A percentile compares a stretch with the other conserved stretches of the same genome.
Conservation (phyloP, 2,888 invertebrate genomes). For the Chrysolina haemoptera region DNA sequence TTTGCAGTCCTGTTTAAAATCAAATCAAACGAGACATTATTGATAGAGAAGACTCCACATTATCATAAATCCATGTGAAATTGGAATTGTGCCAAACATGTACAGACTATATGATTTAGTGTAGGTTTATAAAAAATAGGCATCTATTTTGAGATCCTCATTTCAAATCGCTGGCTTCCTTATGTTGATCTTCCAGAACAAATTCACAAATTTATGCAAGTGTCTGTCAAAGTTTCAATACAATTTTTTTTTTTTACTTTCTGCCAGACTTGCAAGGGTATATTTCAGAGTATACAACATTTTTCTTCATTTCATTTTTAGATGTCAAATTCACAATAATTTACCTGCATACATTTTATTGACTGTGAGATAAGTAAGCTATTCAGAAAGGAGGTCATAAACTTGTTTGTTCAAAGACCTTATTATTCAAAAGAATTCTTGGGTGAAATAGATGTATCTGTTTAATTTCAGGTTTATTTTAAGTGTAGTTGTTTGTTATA, state of each 20-base stretch:
- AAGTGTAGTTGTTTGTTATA: not conserved
- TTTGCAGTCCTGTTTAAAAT: not conserved
- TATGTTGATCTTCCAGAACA: not conserved
- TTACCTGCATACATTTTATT: not conserved
- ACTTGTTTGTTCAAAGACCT: slow-evolving; percentile 8
- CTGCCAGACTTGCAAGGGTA: no score
- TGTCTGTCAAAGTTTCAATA: not conserved
- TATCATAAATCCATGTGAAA: not conserved
- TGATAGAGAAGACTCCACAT: slow-evolving; percentile 2
- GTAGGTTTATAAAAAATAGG: not conserved
- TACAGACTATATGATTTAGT: slow-evolving; percentile 6
- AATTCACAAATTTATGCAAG: not conserved
- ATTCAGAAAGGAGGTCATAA: slow-evolving; percentile 1
- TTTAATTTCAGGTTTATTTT: slow-evolving; percentile 2
- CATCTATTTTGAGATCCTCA: not conserved
- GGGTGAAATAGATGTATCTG: slow-evolving; percentile 17
- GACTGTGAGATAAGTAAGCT: not conserved
- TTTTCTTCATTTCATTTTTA: no score
- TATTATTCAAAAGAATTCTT: not conserved
- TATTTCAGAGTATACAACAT: no score
- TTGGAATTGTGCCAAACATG: slow-evolving; percentile 11
- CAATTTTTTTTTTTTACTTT: no score
- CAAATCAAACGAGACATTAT: slow-evolving; percentile 5
- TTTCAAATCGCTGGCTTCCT: not conserved
- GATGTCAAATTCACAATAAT: not conserved